Conservation (phyloP, 2,113 vertebrate genomes). For the Noctilio leporinus region DNA sequence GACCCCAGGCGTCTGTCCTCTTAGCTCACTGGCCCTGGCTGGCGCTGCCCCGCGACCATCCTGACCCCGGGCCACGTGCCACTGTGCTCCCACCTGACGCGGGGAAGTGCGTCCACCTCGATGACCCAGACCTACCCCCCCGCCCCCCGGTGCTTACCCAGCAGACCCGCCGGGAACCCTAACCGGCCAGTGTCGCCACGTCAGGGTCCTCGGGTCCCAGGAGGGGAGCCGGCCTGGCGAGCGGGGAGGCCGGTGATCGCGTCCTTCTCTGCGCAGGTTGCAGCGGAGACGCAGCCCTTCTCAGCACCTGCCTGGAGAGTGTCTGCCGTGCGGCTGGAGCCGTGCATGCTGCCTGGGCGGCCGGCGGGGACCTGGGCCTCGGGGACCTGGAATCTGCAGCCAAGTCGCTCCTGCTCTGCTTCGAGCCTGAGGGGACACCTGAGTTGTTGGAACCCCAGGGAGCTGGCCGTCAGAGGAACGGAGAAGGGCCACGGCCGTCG, state of each 20-base stretch:
- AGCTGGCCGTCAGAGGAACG: background rate
- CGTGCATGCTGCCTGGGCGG: conserved; percentile 15
- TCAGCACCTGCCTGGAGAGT: conserved; percentile 66
- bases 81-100: no score
- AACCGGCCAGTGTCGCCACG: no score
- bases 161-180: no score
- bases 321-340: conserved; percentile 67
- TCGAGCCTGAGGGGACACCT: conserved; percentile 65
- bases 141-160: no score
- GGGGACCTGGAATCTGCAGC: conserved; percentile 80
- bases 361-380: background rate
- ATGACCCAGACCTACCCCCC: no score
- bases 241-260: background rate
- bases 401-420: conserved; percentile 76
- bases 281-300: conserved; percentile 5
- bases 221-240: no score
- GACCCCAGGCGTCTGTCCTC: no score
- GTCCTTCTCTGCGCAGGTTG: conserved; percentile 52
- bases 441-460: background rate
- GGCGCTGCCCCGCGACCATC: no score
- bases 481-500: background rate
- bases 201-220: no score
- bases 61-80: no score
- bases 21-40: no score
- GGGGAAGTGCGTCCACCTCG: no score